Conservation (phyloP, 2,113 vertebrate species). For the Crotalus tigris region DNA sequence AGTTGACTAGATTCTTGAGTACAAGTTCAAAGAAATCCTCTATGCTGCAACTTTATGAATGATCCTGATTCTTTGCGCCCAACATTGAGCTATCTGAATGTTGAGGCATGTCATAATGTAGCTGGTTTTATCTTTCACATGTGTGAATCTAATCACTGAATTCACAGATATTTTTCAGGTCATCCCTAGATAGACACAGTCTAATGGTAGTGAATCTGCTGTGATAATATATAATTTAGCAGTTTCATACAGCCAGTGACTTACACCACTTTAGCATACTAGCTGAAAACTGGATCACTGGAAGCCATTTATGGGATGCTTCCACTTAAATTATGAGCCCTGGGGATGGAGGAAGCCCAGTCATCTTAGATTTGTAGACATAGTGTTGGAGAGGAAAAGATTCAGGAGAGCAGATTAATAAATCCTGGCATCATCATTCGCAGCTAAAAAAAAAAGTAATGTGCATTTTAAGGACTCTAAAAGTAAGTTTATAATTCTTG, state of each 20-base stretch:
- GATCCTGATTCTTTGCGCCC: background rate
- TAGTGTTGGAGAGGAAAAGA: background rate
- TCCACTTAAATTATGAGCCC: background rate
- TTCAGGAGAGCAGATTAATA: background rate
- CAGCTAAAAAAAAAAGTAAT: background rate
- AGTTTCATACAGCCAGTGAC: background rate
- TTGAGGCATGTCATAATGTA: background rate
- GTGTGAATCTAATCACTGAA: background rate
- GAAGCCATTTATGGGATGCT: background rate
- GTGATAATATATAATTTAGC: background rate
- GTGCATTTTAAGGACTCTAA: background rate
- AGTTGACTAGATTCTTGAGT: background rate
- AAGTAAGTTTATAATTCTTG: background rate
- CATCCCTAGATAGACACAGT: background rate
- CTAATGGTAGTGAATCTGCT: background rate
- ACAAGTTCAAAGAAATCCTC: background rate
- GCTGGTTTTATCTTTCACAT: background rate
- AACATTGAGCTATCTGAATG: background rate
- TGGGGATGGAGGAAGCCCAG: background rate
- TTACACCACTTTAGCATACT: background rate
- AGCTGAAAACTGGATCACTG: background rate
- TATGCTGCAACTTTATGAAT: background rate
- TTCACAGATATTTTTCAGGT: background rate
- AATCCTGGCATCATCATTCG: background rate
- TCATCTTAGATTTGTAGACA: background rate